phyloP scores from a whole-genome alignment of 2,888 invertebrate species.

The Julus scanicus region DNA sequence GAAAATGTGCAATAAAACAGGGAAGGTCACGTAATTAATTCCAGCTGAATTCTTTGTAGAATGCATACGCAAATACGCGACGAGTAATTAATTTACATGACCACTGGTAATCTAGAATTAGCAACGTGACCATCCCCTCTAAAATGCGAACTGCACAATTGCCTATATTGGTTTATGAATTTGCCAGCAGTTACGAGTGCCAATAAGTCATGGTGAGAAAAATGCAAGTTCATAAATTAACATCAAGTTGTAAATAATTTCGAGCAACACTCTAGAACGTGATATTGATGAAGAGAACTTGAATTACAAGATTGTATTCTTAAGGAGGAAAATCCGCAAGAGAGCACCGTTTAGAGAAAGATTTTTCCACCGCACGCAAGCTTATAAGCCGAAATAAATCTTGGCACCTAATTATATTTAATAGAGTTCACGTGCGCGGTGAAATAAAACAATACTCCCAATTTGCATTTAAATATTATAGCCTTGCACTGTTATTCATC shows the following conservation, averaged over 20 bases:
- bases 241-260: no score
- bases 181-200: no score
- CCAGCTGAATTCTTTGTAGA: no score
- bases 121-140: no score
- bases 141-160: no score
- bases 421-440: conserved; percentile 16
- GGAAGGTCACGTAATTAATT: no score
- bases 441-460: conserved; percentile 33
- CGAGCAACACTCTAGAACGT: not conserved
- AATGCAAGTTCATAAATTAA: not conserved
- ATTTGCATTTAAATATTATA: conserved; percentile 33
- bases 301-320: not conserved
- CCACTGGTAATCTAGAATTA: no score
- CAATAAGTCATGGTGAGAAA: no score
- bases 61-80: no score
- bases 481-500: not conserved
- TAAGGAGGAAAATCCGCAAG: not conserved
- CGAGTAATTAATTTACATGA: no score
- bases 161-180: no score
- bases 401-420: conserved; percentile 28
- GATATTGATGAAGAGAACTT: not conserved
- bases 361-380: not conserved
- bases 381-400: conserved; percentile 9
- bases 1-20: no score
- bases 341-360: conserved; percentile 12